Base-by-base conservation (phyloP, 2,113 vertebrate species). In the Clarias batrachus region DNA sequence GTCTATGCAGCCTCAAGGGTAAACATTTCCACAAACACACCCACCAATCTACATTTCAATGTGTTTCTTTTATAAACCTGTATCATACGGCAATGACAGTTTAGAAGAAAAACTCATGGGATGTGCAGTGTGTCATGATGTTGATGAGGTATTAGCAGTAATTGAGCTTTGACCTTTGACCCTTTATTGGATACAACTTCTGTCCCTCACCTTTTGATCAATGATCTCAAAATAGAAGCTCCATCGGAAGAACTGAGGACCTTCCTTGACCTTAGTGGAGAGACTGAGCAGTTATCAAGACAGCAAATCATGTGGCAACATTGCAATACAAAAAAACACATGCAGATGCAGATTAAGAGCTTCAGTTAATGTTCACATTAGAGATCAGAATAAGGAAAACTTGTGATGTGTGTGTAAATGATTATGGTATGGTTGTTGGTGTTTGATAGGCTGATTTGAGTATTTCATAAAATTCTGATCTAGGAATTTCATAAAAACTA, bases 1-100 rank as follows among this genome's bases (percentile, higher is more conserved):
- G 96, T 98, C 88, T 96, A 97, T 0, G 94, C 97, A 79, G 93
- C 90, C 0, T 97, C 97, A 65, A 96, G 97, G 96, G 98, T 99
- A 94, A 95, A 84, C 33, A 87, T 30, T 78, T 56, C 25, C n/a
- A 59, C 23, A 27, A 83, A 37, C 30, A 62, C 81, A 65, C 25
- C 11, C 63, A 65, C 63, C 12, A n/a, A 66, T 56, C 14, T 30
- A 62, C 21, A 68, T 17, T 56, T 54, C 48, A 77, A 48, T 8
- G 41, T 71, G 68, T 57, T 73, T 3, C 59, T 56, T 60, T 48
- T 3, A n/a, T 2, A 79, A 68, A 57, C 74, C 7, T 79, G 71
- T 5, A 17, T 48, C 14, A 25, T 23, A 30, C 63, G 60, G 17
- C 57, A 86, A 27, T 4, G 59, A 14, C 3, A 57, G 33, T 63